Evolutionary conservation across 2,888 invertebrate genomes (phyloP).

Genomic region (Isoperla grammatica): DNA sequence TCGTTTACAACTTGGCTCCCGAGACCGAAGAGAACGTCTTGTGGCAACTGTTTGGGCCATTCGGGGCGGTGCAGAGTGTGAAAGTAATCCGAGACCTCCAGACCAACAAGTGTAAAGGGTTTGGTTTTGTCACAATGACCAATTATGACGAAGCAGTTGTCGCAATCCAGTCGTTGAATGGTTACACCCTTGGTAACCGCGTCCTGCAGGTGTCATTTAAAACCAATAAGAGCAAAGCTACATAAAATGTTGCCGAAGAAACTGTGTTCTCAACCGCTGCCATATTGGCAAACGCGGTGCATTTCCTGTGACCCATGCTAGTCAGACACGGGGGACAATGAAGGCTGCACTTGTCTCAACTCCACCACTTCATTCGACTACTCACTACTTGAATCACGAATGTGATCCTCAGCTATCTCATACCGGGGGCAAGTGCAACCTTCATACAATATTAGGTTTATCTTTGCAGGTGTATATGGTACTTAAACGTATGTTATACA

Average conservation of each 20-base stretch:
- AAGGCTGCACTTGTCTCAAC: constrained; percentile 30
- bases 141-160: constrained; percentile 96
- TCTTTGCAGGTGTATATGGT: constrained; percentile 32
- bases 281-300: constrained; percentile 31
- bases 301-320: constrained; percentile 34
- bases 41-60: constrained; percentile 95
- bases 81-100: constrained; percentile 94
- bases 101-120: constrained; percentile 97
- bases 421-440: constrained; percentile 31
- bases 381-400: neutral
- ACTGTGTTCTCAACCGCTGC: constrained; percentile 31
- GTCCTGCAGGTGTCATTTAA: constrained; percentile 97
- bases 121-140: constrained; percentile 98
- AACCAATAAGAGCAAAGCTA: constrained; percentile 76
- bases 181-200: constrained; percentile 91
- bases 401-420: neutral
- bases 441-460: constrained; percentile 26
- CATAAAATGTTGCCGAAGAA: constrained; percentile 32
- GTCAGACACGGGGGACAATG: constrained; percentile 28
- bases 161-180: constrained; percentile 94
- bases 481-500: constrained; percentile 27
- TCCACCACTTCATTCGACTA: constrained; percentile 18
- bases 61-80: constrained; percentile 95
- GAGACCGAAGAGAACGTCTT: constrained; percentile 88
- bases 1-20: constrained; percentile 87